Evolutionary conservation across 2,888 invertebrate genomes (phyloP), one percentile per base, ranked within the genome.

Genomic region (Steinernema hermaphroditum): DNA sequence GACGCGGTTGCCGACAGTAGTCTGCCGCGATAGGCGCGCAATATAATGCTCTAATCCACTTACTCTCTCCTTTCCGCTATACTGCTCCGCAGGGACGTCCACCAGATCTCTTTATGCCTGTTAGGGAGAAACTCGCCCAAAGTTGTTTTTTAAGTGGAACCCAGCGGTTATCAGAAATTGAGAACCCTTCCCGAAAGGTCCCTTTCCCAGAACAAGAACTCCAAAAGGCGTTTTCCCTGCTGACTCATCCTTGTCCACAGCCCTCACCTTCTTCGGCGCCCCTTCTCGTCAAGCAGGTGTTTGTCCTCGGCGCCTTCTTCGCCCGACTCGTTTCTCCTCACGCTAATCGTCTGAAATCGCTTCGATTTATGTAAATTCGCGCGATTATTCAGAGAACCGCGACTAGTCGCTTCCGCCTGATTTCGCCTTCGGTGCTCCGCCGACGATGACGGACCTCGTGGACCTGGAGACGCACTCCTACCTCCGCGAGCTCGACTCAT

Each of bases 401-500:
- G 54, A 62, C 8, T 1, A n/a, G 24, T 22, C 19, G 24, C 22
- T 50, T 19, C 62, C 29, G 62, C 16, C 32, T 32, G 6, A 4
- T 34, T 62, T 16, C 62, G 16, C 16, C 16, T 62, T 62, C 29
- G 9, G 27, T 54, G 54, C 16, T 4, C 54, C 19, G 22, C 1
- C 1, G 16, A 2, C 62, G 34, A 62, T 62, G 62, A 62, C 62
- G 32, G 62, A 62, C 29, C 29, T 62, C 12, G 32, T 32, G 32
- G 62, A 62, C 50, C 12, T 22, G 50, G 50, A 50, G 12, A 50
- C 50, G 24, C 19, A 12, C 50, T 14, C 50, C 24, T 62, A 62
- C n/a, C 34, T 72, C 29, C 43, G 72, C n/a, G 72, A 72, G 41
- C 27, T 72, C 37, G 72, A 72, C 27, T 34, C 57, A n/a, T 72